A percentile compares a stretch with the other conserved stretches of the same genome.
phyloP scores from a whole-genome alignment of 2,888 invertebrate species.

The Ceratothoa steindachneri region DNA sequence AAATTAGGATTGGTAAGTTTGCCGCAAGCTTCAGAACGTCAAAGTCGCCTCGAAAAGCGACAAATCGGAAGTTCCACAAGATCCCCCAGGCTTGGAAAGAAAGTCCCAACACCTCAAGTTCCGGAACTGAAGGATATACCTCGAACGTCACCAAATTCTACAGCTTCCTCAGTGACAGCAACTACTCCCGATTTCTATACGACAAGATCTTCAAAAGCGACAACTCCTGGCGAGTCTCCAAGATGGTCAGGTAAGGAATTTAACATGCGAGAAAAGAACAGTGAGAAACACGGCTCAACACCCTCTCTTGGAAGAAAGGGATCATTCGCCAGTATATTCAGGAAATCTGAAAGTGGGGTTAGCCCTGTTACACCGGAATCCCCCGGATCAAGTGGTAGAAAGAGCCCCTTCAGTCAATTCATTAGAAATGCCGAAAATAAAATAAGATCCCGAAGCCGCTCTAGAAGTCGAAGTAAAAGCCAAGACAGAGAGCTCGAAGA shows the following conservation, averaged over 20 bases:
- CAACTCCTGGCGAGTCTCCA: constrained; percentile 37
- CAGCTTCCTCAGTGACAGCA: constrained; percentile 17
- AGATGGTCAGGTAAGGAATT: constrained; percentile 20
- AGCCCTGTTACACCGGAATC: constrained; percentile 56
- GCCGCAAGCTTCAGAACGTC: background rate
- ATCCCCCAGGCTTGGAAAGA: constrained; percentile 41
- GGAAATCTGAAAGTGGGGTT: constrained; percentile 62
- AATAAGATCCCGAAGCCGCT: constrained; percentile 55
- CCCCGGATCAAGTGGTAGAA: constrained; percentile 55
- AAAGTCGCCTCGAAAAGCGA: background rate
- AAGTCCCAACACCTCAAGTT: constrained; percentile 40
- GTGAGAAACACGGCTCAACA: constrained; percentile 53
- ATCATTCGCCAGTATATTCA: constrained; percentile 75
- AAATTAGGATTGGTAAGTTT: background rate
- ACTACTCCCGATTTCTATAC: constrained; percentile 18
- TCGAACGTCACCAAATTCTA: constrained; percentile 24
- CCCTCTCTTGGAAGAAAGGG: constrained; percentile 64
- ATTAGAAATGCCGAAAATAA: constrained; percentile 53
- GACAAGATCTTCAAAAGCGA: constrained; percentile 18
- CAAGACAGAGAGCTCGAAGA: constrained; percentile 39
- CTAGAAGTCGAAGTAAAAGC: constrained; percentile 57
- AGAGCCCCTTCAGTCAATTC: constrained; percentile 53
- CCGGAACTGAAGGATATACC: constrained; percentile 38
- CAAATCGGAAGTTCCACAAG: constrained; percentile 22
- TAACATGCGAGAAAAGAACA: constrained; percentile 25